These are phyloP conservation scores for Orthochromis indermauri DNA, from an alignment of 2,113 vertebrate genomes.

Conservation along the genomic window DNA sequence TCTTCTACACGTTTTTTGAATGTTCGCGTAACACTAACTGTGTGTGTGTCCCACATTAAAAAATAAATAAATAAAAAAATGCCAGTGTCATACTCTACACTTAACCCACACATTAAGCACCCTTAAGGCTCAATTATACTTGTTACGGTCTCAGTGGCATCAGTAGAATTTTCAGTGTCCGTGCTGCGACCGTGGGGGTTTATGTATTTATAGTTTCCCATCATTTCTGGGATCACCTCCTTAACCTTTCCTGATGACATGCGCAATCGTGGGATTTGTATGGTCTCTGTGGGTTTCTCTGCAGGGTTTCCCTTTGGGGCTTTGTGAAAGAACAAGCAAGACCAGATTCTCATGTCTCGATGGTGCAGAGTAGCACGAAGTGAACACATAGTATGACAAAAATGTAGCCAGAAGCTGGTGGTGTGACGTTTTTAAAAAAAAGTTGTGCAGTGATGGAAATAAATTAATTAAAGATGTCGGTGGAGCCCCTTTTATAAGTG, in stretches of 20 bases:
- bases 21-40: neutral
- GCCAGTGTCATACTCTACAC: neutral
- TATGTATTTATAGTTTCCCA: conserved; percentile 61
- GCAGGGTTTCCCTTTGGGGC: neutral
- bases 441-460: neutral
- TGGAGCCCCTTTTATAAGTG: neutral
- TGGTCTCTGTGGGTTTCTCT: conserved; percentile 17
- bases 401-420: neutral
- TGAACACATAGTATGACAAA: neutral
- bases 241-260: conserved; percentile 37
- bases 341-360: neutral
- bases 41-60: conserved; percentile 14
- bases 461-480: neutral
- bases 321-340: neutral
- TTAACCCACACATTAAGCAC: conserved; percentile 33
- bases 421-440: accelerated
- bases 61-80: neutral
- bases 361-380: neutral
- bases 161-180: conserved; percentile 39
- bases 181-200: conserved; percentile 31
- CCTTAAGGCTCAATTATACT: conserved; percentile 65
- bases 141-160: conserved; percentile 45
- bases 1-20: neutral
- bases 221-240: conserved; percentile 44
- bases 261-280: conserved; percentile 30